Evolutionary conservation across 1,140 invertebrate species (phyloP).

Genomic region (Sarcophaga bullata): DNA sequence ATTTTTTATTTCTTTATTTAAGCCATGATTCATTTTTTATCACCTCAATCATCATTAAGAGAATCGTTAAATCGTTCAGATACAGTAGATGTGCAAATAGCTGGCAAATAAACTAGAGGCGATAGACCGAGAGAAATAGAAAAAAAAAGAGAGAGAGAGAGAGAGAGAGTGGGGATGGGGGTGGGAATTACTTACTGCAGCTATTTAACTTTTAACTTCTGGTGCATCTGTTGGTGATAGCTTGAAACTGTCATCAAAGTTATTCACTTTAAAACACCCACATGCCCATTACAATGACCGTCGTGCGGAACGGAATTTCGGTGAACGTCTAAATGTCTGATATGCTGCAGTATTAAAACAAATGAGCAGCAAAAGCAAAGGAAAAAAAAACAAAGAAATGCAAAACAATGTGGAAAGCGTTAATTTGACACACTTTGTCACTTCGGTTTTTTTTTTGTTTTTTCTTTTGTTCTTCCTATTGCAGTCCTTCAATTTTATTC

Average conservation of each 20-base stretch:
- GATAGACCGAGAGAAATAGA: background rate
- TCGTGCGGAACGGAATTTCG: background rate
- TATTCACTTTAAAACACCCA: conserved; percentile 20
- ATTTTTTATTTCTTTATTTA: background rate
- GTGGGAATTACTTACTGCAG: conserved; percentile 23
- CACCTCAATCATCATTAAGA: conserved; percentile 19
- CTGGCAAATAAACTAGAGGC: background rate
- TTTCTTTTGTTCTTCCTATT: background rate
- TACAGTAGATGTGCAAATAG: background rate
- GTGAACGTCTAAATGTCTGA: conserved; percentile 30
- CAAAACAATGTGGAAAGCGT: conserved; percentile 32
- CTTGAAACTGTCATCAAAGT: conserved; percentile 35
- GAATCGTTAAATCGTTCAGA: background rate
- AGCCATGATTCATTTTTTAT: conserved; percentile 6
- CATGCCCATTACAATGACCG: background rate
- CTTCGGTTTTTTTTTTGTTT: conserved; percentile 21
- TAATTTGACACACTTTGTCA: conserved; percentile 40
- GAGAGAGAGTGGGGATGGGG: background rate
- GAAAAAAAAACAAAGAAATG: background rate
- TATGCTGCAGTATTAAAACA: conserved; percentile 22
- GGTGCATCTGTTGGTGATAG: conserved; percentile 36
- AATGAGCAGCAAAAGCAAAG: background rate
- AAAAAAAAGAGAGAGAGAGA: background rate
- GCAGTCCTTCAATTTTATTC: background rate
- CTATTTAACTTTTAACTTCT: conserved; percentile 38